Conservation (phyloP, 2,888 invertebrate genomes). For the Drosophila mayaguana region DNA sequence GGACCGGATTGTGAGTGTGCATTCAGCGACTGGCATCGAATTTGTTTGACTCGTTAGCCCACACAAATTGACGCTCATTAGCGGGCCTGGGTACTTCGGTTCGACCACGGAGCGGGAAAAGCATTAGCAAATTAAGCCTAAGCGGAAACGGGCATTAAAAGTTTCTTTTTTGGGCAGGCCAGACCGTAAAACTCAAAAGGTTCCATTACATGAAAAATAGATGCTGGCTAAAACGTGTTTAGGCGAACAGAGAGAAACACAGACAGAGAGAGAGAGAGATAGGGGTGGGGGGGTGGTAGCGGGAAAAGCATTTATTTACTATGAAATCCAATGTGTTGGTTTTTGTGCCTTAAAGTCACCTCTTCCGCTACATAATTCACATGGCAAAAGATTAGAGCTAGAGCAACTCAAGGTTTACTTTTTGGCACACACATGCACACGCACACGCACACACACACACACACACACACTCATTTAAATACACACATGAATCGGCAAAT, state of each 20-base stretch:
- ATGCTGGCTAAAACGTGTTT: constrained; percentile 58
- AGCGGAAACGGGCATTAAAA: constrained; percentile 67
- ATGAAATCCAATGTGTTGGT: constrained; percentile 57
- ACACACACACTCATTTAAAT: background rate
- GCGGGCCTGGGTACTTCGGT: constrained; percentile 28
- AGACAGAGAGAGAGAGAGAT: constrained; percentile 10
- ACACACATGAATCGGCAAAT: constrained; percentile 36
- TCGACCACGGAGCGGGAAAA: constrained; percentile 37
- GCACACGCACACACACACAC: constrained; percentile 17
- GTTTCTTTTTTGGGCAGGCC: constrained; percentile 43
- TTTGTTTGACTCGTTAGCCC: constrained; percentile 17
- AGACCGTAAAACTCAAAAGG: constrained; percentile 60
- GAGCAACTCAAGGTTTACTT: constrained; percentile 38
- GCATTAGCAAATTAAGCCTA: constrained; percentile 71
- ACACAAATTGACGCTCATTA: constrained; percentile 65
- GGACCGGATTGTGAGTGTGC: constrained; percentile 9
- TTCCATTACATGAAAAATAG: constrained; percentile 64
- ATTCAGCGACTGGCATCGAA: constrained; percentile 7
- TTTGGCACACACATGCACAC: constrained; percentile 20
- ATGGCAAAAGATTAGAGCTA: constrained; percentile 52
- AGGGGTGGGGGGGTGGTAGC: too few species aligned
- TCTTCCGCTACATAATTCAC: constrained; percentile 76
- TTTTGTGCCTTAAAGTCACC: constrained; percentile 64
- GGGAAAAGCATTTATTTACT: constrained; percentile 30
- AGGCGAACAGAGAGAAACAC: constrained; percentile 5